phyloP scores from a whole-genome alignment of 2,797 vertebrate genomes.

The Chiroxiphia lanceolata region DNA sequence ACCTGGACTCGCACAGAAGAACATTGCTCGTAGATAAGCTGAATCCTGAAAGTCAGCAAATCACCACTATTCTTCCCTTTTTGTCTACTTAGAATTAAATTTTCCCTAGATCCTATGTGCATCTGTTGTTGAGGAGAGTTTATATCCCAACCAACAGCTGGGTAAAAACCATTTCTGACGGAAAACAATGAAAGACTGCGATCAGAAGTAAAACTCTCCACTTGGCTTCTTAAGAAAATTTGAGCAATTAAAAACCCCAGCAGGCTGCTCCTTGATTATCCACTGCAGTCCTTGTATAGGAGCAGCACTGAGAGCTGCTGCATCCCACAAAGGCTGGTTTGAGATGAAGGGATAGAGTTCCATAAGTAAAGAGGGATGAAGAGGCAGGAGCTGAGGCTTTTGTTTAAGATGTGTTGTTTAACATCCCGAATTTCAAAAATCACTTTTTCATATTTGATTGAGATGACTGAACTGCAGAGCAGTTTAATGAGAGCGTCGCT shows the following conservation, averaged over 20 bases:
- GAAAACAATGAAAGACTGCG: not conserved
- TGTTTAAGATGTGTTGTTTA: not conserved
- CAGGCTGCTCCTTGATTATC: not conserved
- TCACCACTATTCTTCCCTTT: not conserved
- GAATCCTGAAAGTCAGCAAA: not conserved
- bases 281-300: not conserved
- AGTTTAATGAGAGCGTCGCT: not conserved
- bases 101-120: not conserved
- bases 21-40: not conserved
- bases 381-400: not conserved
- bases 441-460: not conserved
- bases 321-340: not conserved
- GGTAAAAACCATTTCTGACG: not conserved
- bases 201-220: not conserved
- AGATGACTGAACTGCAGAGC: not conserved
- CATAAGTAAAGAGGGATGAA: not conserved
- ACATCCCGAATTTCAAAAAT: not conserved
- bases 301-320: not conserved
- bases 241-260: constrained; percentile 18
- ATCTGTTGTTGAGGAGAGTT: not conserved
- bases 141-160: not conserved
- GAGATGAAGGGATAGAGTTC: not conserved
- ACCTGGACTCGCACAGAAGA: not conserved
- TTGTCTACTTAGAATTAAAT: not conserved
- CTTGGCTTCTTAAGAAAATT: not conserved